Evolutionary conservation across 64 coral and sea anemone species (phyloP).

Genomic region (Montipora efflorescens): DNA sequence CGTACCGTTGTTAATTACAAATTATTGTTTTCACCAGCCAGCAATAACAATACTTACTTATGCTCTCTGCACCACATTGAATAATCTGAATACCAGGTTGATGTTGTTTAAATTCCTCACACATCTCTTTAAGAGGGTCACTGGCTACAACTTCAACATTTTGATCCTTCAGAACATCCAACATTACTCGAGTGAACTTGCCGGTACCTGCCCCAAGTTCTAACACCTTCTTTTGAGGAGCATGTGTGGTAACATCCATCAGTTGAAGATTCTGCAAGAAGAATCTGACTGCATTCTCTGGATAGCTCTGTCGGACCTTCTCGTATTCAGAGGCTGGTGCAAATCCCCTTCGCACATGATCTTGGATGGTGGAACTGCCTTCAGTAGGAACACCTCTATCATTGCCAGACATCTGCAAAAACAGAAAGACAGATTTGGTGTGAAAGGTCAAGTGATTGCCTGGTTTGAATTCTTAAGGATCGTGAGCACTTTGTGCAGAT

Average conservation of each 20-base stretch:
- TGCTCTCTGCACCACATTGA: conserved; percentile 45
- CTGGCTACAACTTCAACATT: conserved; percentile 42
- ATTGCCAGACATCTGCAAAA: neutral
- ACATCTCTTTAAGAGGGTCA: conserved; percentile 40
- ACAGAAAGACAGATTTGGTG: too few species aligned
- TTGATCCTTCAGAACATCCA: neutral
- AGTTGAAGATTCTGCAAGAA: conserved; percentile 16
- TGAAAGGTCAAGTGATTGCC: too few species aligned
- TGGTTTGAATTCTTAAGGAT: too few species aligned
- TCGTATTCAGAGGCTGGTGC: conserved; percentile 10
- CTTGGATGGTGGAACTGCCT: neutral
- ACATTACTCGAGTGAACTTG: conserved; percentile 63
- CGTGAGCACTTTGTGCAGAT: too few species aligned
- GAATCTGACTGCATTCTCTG: conserved; percentile 35
- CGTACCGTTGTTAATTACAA: too few species aligned
- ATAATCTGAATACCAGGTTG: conserved; percentile 49
- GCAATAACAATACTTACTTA: neutral
- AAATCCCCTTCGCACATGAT: neutral
- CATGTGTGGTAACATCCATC: neutral
- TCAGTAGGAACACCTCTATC: neutral
- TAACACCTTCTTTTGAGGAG: neutral
- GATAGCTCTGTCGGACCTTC: conserved; percentile 15
- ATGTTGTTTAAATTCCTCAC: conserved; percentile 34
- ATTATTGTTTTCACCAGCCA: too few species aligned
- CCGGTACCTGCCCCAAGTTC: conserved; percentile 63